Evolutionary conservation across 1,140 invertebrate species (phyloP).

Genomic region (Tigriopus japonicus): DNA sequence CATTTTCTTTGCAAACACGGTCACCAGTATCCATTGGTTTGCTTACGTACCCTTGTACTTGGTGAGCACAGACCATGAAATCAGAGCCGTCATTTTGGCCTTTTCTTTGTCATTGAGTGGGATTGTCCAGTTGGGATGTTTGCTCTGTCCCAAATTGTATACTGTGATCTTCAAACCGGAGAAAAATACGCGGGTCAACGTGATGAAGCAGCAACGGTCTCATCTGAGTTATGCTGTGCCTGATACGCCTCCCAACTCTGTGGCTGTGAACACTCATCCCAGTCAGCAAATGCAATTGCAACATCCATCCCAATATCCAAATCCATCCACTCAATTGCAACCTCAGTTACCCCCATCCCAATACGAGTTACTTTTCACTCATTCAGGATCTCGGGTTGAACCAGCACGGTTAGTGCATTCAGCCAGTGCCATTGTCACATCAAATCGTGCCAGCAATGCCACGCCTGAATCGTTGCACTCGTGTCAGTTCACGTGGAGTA

Average conservation of each 20-base stretch:
- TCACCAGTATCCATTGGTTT: constrained; percentile 53
- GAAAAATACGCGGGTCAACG: constrained; percentile 42
- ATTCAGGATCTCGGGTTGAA: no score
- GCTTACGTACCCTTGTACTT: constrained; percentile 53
- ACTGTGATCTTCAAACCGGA: constrained; percentile 43
- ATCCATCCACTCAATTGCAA: no score
- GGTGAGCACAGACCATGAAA: constrained; percentile 29
- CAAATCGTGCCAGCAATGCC: no score
- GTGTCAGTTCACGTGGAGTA: no score
- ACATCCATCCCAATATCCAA: no score
- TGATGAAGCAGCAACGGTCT: constrained; percentile 22
- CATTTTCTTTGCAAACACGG: constrained; percentile 56
- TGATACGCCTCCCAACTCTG: background rate
- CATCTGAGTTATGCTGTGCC: background rate
- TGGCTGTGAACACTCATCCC: background rate
- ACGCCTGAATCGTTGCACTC: no score
- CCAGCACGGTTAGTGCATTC: no score
- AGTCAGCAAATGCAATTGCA: no score
- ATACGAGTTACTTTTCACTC: no score
- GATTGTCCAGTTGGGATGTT: constrained; percentile 32
- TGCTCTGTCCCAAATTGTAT: constrained; percentile 42
- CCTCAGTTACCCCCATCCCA: no score
- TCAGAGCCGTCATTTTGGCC: constrained; percentile 34
- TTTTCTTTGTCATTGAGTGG: constrained; percentile 33
- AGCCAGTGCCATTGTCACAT: no score